Base-by-base conservation (phyloP, 2,797 vertebrate genomes). In the Acrossocheilus fasciatus region DNA sequence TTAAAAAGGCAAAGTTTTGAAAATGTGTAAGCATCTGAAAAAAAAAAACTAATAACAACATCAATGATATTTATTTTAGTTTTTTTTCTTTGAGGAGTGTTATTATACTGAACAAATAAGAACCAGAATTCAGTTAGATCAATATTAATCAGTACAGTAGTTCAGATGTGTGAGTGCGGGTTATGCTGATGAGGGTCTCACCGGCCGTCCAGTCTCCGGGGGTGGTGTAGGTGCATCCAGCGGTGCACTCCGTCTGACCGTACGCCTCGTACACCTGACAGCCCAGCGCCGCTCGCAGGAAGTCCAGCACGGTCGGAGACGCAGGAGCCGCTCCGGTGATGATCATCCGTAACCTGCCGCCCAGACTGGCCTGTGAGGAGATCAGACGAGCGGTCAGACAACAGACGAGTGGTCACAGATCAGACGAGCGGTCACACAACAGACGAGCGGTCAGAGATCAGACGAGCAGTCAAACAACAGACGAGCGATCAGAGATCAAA, bases 161-260 rank as follows among this genome's bases (percentile, higher is more conserved):
- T 20, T n/a, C 8, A n/a, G 8, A 10, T 10, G 54, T 57, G 39
- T 4, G 12, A 68, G 47, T 6, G 30, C 4, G 30, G 12, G 15
- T 20, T 68, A 23, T 3, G 26, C 23, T 66, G 7, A 23, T 20
- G n/a, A 3, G 23, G 41, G 59, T 34, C 57, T 93, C 93, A 99
- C 98, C 98, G 96, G 97, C 96, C 1, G 98, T 99, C 98, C 98
- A 99, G 94, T 99, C 98, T 82, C 98, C 98, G 1, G 98, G 98
- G 4, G 98, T 99, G 23, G 98, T 99, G 89, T 96, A 99, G 57
- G 98, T 99, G 89, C 98, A 99, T 72, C 98, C 98, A 41, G 98
- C 98, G 14, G 98, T 99, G 92, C 98, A 99, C 90, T 99, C 98
- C 0, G 98, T 99, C 94, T 99, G 98, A 76, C 98, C 98, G 0